Evolutionary conservation across 2,113 vertebrate species (phyloP).

Genomic region (Ageneiosus marmoratus): DNA sequence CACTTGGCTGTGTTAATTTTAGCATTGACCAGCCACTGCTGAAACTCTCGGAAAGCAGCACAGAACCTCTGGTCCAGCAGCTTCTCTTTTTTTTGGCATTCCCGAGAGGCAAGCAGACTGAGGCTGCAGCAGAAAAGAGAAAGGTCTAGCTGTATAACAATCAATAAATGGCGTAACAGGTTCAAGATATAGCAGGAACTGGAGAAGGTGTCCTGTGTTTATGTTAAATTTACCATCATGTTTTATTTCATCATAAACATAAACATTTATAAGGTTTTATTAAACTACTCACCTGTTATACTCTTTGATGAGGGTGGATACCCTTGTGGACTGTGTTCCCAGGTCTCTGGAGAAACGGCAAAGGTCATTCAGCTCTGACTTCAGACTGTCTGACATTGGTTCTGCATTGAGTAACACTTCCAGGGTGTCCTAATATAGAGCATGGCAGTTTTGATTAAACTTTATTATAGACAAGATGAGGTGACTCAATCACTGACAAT

Average conservation of each 20-base stretch:
- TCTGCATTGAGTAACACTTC: constrained; percentile 85
- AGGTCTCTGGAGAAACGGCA: constrained; percentile 93
- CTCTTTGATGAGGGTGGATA: constrained; percentile 90
- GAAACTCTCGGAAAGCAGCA: constrained; percentile 85
- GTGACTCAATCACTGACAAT: not conserved
- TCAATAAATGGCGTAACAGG: not conserved
- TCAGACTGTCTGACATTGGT: constrained; percentile 82
- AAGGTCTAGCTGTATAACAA: not conserved
- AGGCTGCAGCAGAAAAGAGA: constrained; percentile 72
- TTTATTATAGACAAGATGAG: not conserved
- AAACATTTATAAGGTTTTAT: not conserved
- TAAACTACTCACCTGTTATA: constrained; percentile 84
- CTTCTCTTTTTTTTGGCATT: constrained; percentile 93
- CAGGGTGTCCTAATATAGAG: constrained; percentile 76
- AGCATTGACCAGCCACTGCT: constrained; percentile 94
- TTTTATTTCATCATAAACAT: not conserved
- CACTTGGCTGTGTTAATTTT: constrained; percentile 93
- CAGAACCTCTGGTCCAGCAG: constrained; percentile 90
- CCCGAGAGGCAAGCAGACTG: constrained; percentile 88
- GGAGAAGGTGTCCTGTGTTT: not conserved
- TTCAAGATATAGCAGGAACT: not conserved
- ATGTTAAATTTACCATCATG: not conserved
- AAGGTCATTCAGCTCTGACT: constrained; percentile 90
- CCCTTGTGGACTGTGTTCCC: constrained; percentile 82
- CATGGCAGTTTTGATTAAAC: not conserved